A percentile compares a stretch with the other conserved stretches of the same genome.
phyloP scores from a whole-genome alignment of 1,140 invertebrate species.

The Glossosoma conforme region DNA sequence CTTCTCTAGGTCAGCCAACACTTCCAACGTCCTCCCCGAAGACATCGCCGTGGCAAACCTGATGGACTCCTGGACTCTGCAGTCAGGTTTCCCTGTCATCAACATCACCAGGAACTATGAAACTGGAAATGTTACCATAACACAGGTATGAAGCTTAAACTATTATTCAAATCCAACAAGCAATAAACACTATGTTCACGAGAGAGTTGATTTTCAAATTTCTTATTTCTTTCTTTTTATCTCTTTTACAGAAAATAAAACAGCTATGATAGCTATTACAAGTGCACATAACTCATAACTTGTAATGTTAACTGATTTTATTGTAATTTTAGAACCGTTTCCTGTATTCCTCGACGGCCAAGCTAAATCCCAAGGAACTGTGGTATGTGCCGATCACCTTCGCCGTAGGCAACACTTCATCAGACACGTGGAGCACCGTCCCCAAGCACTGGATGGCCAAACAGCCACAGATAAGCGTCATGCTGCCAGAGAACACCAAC shows the following conservation, averaged over 20 bases:
- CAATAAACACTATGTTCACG: too few relatives aligned
- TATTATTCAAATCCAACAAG: too few relatives aligned
- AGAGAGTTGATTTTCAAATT: too few relatives aligned
- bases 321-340: slow-evolving; percentile 48
- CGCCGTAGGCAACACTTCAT: slow-evolving; percentile 28
- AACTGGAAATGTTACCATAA: slow-evolving; percentile 42
- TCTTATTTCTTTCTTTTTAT: too few relatives aligned
- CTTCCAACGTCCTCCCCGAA: slow-evolving; percentile 41
- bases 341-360: slow-evolving; percentile 33
- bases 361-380: slow-evolving; percentile 36
- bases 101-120: slow-evolving; percentile 52
- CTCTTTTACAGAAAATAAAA: too few relatives aligned
- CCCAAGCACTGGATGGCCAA: slow-evolving; percentile 40
- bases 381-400: slow-evolving; percentile 47
- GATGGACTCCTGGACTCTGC: slow-evolving; percentile 78
- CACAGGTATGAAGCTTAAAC: slow-evolving; percentile 52
- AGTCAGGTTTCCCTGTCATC: slow-evolving; percentile 79
- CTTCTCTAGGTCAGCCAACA: slow-evolving; percentile 52
- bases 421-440: slow-evolving; percentile 29
- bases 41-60: slow-evolving; percentile 58
- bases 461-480: slow-evolving; percentile 26
- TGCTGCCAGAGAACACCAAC: slow-evolving; percentile 31
- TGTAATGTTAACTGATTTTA: too few relatives aligned
- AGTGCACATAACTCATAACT: too few relatives aligned
- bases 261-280: slow-evolving; percentile 11